These are phyloP conservation scores for Plutella xylostella DNA, from an alignment of 2,888 invertebrate genomes.

Conservation along the genomic window DNA sequence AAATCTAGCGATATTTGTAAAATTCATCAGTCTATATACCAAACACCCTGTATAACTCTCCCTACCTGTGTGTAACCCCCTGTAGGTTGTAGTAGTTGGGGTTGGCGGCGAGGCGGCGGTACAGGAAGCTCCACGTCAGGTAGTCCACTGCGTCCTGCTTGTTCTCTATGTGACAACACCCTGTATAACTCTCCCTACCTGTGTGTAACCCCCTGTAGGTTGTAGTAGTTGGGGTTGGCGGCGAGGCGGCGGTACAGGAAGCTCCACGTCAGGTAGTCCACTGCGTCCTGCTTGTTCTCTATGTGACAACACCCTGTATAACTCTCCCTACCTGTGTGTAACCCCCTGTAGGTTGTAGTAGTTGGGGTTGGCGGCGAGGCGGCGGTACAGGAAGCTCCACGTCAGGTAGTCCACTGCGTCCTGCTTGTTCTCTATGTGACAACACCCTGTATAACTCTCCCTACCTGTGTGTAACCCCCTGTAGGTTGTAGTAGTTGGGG, in stretches of 20 bases:
- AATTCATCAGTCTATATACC: too few relatives aligned
- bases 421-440: background rate
- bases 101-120: conserved; percentile 96
- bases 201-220: conserved; percentile 96
- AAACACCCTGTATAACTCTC: too few relatives aligned
- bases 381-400: conserved; percentile 97
- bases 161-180: conserved; percentile 81
- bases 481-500: conserved; percentile 99
- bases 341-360: conserved; percentile 99
- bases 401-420: conserved; percentile 99
- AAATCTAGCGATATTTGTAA: too few relatives aligned
- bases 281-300: conserved; percentile 99
- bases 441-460: background rate
- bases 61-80: conserved; percentile 91
- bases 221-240: conserved; percentile 99
- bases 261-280: conserved; percentile 99
- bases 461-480: conserved; percentile 90
- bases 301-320: conserved; percentile 53
- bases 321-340: conserved; percentile 74
- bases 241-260: conserved; percentile 96
- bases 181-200: conserved; percentile 32
- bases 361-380: conserved; percentile 99
- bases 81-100: conserved; percentile 99
- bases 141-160: conserved; percentile 99
- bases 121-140: conserved; percentile 98